Conservation (phyloP, 2,113 vertebrate species). For the Centropus bengalensis region DNA sequence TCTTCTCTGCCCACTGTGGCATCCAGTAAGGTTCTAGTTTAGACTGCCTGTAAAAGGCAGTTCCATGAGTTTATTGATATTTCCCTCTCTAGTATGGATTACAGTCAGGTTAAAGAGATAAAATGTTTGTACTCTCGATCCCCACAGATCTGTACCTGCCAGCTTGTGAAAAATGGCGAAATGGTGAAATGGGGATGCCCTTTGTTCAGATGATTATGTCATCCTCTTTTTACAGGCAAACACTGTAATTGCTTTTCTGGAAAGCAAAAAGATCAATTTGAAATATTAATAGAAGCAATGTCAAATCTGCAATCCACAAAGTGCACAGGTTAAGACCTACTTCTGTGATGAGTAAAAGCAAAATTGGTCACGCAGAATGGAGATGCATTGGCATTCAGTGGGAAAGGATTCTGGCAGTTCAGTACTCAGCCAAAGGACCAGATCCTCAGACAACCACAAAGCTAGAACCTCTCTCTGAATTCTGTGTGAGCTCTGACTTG, state of each 20-base stretch:
- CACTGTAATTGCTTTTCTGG: neutral
- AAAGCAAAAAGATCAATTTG: neutral
- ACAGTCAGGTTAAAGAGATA: neutral
- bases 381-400: neutral
- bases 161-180: neutral
- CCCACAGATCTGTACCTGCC: neutral
- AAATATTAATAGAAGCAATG: neutral
- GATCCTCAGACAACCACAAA: neutral
- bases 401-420: neutral
- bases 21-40: neutral
- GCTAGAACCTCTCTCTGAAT: neutral
- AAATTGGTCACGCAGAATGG: neutral
- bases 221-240: fast-evolving
- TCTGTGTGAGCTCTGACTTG: neutral
- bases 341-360: neutral
- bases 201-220: neutral
- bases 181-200: neutral
- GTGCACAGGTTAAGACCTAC: neutral
- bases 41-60: neutral
- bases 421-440: neutral
- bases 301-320: neutral
- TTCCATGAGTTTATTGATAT: neutral
- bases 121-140: neutral
- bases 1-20: neutral
- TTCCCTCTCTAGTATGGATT: neutral